Conservation (phyloP, 2,888 invertebrate species). For the Sminthurinus aureus region DNA sequence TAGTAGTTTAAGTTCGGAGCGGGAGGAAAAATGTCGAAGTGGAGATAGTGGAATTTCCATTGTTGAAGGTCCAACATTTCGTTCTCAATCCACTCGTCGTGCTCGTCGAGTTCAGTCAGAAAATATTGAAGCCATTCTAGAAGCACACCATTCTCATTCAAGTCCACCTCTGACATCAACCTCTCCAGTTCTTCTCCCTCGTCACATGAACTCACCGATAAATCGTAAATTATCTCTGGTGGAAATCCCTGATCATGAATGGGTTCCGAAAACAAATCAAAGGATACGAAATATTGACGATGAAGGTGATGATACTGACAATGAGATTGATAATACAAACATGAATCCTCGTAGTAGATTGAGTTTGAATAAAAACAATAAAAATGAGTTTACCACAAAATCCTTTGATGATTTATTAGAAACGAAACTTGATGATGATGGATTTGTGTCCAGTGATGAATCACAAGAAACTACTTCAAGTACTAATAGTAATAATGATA, state of each 20-base stretch:
- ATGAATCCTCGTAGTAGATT: neutral
- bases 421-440: constrained; percentile 55
- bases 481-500: constrained; percentile 2
- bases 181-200: neutral
- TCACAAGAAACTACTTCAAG: constrained; percentile 23
- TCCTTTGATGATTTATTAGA: constrained; percentile 54
- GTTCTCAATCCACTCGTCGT: constrained; percentile 32
- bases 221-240: constrained; percentile 55
- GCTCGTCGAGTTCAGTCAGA: constrained; percentile 53
- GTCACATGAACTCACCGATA: constrained; percentile 33
- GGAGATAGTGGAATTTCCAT: constrained; percentile 79
- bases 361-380: neutral
- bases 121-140: constrained; percentile 40
- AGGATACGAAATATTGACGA: too few relatives aligned
- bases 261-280: constrained; percentile 41
- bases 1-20: constrained; percentile 72
- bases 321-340: neutral
- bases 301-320: neutral
- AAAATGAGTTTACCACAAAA: constrained; percentile 22
- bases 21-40: constrained; percentile 76
- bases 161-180: neutral
- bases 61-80: constrained; percentile 63
- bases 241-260: constrained; percentile 57
- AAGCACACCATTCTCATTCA: constrained; percentile 2
- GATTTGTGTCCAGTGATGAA: constrained; percentile 57